phyloP scores from a whole-genome alignment of 2,888 invertebrate species.

The Ichneumon xanthorius region DNA sequence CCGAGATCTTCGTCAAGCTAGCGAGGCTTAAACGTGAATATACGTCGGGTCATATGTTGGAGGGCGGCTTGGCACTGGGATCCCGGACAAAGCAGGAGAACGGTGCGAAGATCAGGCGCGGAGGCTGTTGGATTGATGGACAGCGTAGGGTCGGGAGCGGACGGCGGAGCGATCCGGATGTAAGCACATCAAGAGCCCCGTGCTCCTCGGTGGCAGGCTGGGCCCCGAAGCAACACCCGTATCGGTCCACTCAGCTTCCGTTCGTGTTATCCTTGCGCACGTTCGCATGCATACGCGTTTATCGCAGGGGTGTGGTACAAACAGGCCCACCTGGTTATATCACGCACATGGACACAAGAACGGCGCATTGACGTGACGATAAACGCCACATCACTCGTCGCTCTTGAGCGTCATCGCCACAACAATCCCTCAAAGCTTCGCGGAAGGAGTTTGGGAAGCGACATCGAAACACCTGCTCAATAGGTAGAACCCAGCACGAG shows the following conservation, averaged over 20 bases:
- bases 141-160: conserved; percentile 52
- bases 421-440: conserved; percentile 39
- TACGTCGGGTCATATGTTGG: background rate
- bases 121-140: conserved; percentile 58
- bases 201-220: conserved; percentile 21
- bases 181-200: conserved; percentile 6
- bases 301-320: conserved; percentile 10
- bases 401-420: conserved; percentile 46
- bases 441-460: background rate
- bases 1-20: conserved; percentile 17
- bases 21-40: background rate
- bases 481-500: background rate
- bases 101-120: conserved; percentile 6
- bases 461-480: conserved; percentile 22
- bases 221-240: conserved; percentile 52
- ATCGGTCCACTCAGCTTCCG: conserved; percentile 49
- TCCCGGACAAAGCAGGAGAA: conserved; percentile 4
- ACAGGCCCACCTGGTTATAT: conserved; percentile 2
- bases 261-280: conserved; percentile 39
- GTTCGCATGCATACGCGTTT: background rate
- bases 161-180: conserved; percentile 31
- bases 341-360: background rate
- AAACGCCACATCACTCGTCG: conserved; percentile 51
- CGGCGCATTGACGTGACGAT: conserved; percentile 39
- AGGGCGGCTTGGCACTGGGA: conserved; percentile 12